These are phyloP conservation scores for Marasmarcha lunaedactyla DNA, from an alignment of 2,888 invertebrate species.

Conservation along the genomic window DNA sequence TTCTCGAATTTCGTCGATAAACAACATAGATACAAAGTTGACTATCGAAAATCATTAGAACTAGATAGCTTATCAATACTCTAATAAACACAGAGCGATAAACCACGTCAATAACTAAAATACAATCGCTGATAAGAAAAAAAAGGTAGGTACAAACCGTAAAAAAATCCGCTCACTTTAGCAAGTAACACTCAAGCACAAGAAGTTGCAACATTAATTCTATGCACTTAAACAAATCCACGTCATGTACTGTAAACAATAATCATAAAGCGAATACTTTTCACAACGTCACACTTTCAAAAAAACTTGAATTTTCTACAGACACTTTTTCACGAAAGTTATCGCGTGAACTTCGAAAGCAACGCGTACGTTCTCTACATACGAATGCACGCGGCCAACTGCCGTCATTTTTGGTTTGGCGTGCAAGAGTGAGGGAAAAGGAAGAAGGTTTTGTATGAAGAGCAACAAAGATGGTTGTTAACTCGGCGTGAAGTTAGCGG, in stretches of 20 bases:
- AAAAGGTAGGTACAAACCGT: conserved; percentile 31
- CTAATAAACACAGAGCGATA: no score
- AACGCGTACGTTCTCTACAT: conserved; percentile 22
- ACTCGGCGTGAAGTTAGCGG: conserved; percentile 40
- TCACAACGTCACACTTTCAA: conserved; percentile 17
- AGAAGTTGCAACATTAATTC: conserved; percentile 49
- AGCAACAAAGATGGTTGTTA: conserved; percentile 27
- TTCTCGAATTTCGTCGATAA: no score
- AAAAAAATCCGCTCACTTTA: conserved; percentile 36
- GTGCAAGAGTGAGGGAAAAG: conserved; percentile 48
- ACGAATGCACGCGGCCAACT: conserved; percentile 33
- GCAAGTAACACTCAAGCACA: conserved; percentile 23
- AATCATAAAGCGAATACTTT: conserved; percentile 10
- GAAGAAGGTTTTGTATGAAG: conserved; percentile 21
- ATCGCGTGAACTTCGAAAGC: conserved; percentile 25
- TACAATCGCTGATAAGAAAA: conserved; percentile 31
- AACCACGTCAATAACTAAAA: no score
- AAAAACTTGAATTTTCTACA: conserved; percentile 18
- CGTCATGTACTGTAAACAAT: conserved; percentile 12
- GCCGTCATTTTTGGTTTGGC: conserved; percentile 20
- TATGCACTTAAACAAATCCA: conserved; percentile 22
- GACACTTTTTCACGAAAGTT: conserved; percentile 52
- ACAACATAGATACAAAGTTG: no score
- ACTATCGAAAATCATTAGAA: no score
- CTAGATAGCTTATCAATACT: no score